Evolutionary conservation across 2,888 invertebrate genomes (phyloP).

Genomic region (Acanthacorydalis orientalis): DNA sequence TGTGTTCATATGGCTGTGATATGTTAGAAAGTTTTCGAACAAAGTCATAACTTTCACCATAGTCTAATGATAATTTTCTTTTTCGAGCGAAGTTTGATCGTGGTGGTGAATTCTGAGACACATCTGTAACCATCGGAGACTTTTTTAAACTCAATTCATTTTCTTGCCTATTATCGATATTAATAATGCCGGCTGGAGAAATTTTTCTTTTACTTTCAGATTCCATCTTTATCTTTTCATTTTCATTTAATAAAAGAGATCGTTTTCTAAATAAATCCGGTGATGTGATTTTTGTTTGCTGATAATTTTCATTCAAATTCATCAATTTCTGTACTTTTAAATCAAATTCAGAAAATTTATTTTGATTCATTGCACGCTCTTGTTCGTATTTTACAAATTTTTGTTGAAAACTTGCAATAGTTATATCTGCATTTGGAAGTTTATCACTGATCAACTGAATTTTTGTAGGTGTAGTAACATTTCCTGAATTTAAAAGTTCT

Average conservation of each 20-base stretch:
- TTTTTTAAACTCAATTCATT: not conserved
- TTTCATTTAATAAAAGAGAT: not conserved
- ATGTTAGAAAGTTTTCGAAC: not conserved
- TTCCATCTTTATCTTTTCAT: not conserved
- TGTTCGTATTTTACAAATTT: conserved; percentile 5
- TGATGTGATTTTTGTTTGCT: not conserved
- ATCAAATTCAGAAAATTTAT: not conserved
- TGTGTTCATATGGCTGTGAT: not conserved
- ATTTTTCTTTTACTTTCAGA: not conserved
- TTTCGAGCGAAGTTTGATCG: conserved; percentile 1
- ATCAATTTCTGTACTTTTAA: not conserved
- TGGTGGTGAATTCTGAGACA: not conserved
- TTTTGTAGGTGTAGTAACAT: conserved; percentile 4
- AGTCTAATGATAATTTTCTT: conserved; percentile 4
- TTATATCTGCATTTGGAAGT: conserved; percentile 3
- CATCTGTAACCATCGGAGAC: not conserved
- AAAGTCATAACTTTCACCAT: not conserved
- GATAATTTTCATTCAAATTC: not conserved
- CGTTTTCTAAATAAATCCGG: not conserved
- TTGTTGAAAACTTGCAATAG: conserved; percentile 5
- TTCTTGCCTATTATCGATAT: not conserved
- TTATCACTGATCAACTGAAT: conserved; percentile 4
- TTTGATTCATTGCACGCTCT: not conserved
- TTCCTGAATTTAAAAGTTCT: not conserved
- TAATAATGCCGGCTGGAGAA: not conserved